phyloP scores from a whole-genome alignment of 2,888 invertebrate species.

The Halocaridina rubra region DNA sequence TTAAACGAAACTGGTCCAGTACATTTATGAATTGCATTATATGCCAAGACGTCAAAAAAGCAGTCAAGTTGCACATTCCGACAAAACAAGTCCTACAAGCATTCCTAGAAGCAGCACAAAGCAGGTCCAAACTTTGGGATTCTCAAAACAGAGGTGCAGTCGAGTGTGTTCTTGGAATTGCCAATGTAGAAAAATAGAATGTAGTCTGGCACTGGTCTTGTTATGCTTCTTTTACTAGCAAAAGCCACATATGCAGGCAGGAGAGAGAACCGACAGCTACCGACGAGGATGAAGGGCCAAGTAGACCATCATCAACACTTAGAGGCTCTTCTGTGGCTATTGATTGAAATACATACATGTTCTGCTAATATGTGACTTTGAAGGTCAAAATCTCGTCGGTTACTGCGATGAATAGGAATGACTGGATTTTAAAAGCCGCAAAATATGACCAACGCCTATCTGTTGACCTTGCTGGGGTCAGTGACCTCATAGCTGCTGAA shows the following conservation, averaged over 20 bases:
- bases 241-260: conserved; percentile 17
- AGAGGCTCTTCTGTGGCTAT: conserved; percentile 19
- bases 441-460: conserved; percentile 22
- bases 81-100: not conserved
- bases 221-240: conserved; percentile 28
- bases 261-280: not conserved
- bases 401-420: conserved; percentile 12
- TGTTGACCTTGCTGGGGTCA: conserved; percentile 22
- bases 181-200: conserved; percentile 16
- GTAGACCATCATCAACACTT: conserved; percentile 13
- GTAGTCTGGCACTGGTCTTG: conserved; percentile 28
- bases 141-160: not conserved
- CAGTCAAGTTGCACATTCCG: not conserved
- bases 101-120: not conserved
- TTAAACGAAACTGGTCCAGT: not conserved
- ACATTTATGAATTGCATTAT: not conserved
- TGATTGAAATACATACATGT: conserved; percentile 6
- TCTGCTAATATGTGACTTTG: conserved; percentile 15
- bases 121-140: not conserved
- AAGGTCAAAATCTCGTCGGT: conserved; percentile 26
- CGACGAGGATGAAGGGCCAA: conserved; percentile 17
- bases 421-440: conserved; percentile 9
- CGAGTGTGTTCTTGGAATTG: no score
- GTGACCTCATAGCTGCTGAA: conserved; percentile 24
- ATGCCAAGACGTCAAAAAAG: not conserved